Evolutionary conservation across 2,113 vertebrate genomes (phyloP).

Genomic region (Urocolius indicus): DNA sequence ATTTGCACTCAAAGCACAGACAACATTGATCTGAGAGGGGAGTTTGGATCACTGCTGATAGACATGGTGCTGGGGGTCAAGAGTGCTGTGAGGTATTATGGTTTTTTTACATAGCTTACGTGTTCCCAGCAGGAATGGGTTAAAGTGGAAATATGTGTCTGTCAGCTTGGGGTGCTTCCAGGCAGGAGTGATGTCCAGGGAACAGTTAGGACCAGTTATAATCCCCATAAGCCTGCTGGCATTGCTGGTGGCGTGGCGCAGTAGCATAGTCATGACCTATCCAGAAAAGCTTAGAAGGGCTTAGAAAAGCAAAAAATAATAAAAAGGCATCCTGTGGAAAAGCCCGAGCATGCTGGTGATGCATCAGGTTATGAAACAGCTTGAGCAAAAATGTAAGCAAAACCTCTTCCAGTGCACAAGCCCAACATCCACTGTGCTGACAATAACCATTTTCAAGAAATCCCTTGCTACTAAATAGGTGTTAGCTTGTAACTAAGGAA

Average conservation of each 20-base stretch:
- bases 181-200: accelerated
- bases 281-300: slow-evolving; percentile 23
- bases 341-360: background rate
- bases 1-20: background rate
- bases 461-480: background rate
- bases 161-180: background rate
- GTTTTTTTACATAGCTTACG: accelerated
- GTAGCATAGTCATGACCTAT: background rate
- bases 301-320: background rate
- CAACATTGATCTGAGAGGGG: accelerated
- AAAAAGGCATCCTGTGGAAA: slow-evolving; percentile 9
- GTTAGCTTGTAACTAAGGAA: background rate
- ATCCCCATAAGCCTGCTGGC: background rate
- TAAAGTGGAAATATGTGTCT: too few relatives aligned
- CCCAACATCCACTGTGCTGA: background rate
- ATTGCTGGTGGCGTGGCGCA: background rate
- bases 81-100: accelerated
- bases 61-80: background rate
- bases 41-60: background rate
- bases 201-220: background rate
- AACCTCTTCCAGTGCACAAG: background rate
- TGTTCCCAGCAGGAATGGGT: background rate
- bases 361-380: background rate
- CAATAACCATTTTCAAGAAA: background rate
- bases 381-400: background rate